These are phyloP conservation scores for Cheirogaleus medius DNA, from an alignment of 2,113 vertebrate species.

Conservation along the genomic window DNA sequence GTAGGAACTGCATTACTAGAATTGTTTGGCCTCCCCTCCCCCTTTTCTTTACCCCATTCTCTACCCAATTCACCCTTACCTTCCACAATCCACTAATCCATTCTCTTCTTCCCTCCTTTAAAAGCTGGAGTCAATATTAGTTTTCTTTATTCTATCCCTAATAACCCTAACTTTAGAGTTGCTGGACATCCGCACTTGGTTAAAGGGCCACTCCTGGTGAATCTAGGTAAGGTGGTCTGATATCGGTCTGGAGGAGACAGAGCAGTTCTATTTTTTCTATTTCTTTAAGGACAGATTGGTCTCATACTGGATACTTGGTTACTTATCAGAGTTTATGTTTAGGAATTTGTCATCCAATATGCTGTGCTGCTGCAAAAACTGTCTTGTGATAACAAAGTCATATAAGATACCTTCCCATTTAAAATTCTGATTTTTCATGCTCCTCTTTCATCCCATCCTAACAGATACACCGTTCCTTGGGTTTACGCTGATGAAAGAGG, in stretches of 20 bases:
- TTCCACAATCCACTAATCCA: background rate
- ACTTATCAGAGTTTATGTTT: background rate
- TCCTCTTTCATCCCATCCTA: background rate
- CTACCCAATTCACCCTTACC: background rate
- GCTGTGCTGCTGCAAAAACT: background rate
- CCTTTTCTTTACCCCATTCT: background rate
- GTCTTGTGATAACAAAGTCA: background rate
- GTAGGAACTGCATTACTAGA: rapidly evolving
- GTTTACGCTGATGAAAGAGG: background rate
- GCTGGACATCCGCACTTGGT: background rate
- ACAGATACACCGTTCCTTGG: background rate
- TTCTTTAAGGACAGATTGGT: background rate
- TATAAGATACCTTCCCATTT: background rate
- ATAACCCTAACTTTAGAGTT: background rate
- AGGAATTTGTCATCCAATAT: background rate
- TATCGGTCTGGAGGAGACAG: rapidly evolving
- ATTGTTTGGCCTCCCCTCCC: background rate
- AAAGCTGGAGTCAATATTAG: background rate
- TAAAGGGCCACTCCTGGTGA: background rate
- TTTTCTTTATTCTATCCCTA: background rate
- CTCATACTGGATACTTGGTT: background rate
- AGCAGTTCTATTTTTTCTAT: background rate
- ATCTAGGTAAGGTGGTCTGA: background rate
- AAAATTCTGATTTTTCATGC: background rate
- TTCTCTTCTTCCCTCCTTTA: background rate